A percentile compares a stretch with the other conserved stretches of the same genome.
phyloP scores from a whole-genome alignment of 2,797 vertebrate species.

The Sebastes alutus region DNA sequence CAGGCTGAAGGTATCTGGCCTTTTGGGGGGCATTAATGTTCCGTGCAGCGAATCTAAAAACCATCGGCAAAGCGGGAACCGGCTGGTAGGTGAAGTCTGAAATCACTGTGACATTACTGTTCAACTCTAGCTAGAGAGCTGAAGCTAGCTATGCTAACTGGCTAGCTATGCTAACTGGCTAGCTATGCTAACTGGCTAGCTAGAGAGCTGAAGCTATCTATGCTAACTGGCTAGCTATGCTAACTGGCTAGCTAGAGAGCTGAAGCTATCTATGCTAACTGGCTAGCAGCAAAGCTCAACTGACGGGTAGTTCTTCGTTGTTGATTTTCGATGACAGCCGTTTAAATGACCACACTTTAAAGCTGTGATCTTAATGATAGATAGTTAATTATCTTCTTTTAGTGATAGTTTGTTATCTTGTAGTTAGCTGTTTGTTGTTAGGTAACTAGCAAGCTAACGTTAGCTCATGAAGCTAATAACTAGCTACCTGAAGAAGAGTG shows the following conservation, averaged over 20 bases:
- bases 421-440: neutral
- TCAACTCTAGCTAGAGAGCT: too few relatives aligned
- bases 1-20: slow-evolving; percentile 74
- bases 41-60: slow-evolving; percentile 84
- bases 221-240: neutral
- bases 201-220: too few relatives aligned
- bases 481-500: neutral
- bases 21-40: slow-evolving; percentile 84
- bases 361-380: fast-evolving
- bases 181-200: too few relatives aligned
- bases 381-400: neutral
- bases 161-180: too few relatives aligned
- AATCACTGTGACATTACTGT: slow-evolving; percentile 40
- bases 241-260: too few relatives aligned
- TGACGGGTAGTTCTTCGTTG: neutral
- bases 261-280: too few relatives aligned
- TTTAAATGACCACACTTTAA: neutral
- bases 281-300: slow-evolving; percentile 6
- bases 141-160: too few relatives aligned
- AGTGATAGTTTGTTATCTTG: neutral
- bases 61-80: slow-evolving; percentile 86
- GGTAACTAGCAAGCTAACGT: neutral
- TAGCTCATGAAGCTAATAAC: slow-evolving; percentile 50
- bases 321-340: neutral
- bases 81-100: slow-evolving; percentile 82